Evolutionary conservation across 2,888 invertebrate species (phyloP).

Genomic region (Criorhina ranunculi): DNA sequence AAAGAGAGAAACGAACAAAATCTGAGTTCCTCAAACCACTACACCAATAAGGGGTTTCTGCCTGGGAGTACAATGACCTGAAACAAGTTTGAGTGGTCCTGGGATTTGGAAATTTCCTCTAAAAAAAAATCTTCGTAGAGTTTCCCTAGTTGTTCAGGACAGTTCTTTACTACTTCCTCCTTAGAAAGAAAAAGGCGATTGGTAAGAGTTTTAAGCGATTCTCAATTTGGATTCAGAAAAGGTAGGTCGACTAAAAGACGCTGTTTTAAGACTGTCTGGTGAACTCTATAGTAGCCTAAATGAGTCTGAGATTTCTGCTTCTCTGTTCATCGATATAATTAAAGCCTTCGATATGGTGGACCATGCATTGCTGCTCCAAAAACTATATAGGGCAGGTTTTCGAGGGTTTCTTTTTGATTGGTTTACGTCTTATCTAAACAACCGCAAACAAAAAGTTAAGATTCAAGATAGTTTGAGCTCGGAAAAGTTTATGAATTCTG

Average conservation of each 20-base stretch:
- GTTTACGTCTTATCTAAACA: constrained; percentile 31
- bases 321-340: constrained; percentile 31
- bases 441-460: constrained; percentile 25
- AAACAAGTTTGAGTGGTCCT: too few relatives aligned
- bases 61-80: too few relatives aligned
- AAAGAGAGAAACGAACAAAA: too few relatives aligned
- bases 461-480: constrained; percentile 6
- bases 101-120: too few relatives aligned
- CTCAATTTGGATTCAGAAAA: constrained; percentile 36
- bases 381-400: not conserved
- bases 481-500: not conserved
- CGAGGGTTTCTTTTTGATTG: constrained; percentile 17
- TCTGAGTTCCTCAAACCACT: too few relatives aligned
- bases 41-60: too few relatives aligned
- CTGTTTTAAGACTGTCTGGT: constrained; percentile 22
- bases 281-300: constrained; percentile 9
- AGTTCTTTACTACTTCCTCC: too few relatives aligned
- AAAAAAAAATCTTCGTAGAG: too few relatives aligned
- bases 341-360: constrained; percentile 37
- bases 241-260: constrained; percentile 28
- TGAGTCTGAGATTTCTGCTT: constrained; percentile 5
- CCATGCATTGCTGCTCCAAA: too few relatives aligned
- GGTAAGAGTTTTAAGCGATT: not conserved
- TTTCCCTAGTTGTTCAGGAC: too few relatives aligned
- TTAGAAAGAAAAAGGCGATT: too few relatives aligned